Percentiles rank a stretch among this genome's conserved stretches.
Conservation (phyloP, 2,113 vertebrate species). For the Hippocampus guttulatus region DNA sequence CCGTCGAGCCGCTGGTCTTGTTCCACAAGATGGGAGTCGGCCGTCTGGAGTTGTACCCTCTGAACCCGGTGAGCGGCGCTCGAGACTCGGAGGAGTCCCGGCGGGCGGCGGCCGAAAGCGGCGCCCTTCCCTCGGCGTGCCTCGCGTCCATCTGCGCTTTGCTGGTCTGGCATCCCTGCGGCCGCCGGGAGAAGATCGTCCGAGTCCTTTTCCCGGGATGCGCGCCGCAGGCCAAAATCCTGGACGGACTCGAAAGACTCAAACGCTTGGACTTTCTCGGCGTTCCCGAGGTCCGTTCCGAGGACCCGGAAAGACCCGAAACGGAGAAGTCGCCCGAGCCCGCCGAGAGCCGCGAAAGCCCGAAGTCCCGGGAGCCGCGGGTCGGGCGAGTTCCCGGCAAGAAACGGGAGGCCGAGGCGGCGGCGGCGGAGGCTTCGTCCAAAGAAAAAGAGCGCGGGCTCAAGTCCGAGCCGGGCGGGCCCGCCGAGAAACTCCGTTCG, state of each 20-base stretch:
- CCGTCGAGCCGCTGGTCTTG: slow-evolving; percentile 77
- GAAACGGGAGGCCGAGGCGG: slow-evolving; percentile 65
- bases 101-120: slow-evolving; percentile 70
- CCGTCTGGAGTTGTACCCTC: slow-evolving; percentile 84
- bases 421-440: slow-evolving; percentile 22
- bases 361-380: slow-evolving; percentile 71
- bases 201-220: slow-evolving; percentile 87
- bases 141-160: slow-evolving; percentile 82
- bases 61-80: slow-evolving; percentile 79
- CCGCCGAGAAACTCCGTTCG: slow-evolving; percentile 44
- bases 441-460: slow-evolving; percentile 62
- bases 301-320: slow-evolving; percentile 71
- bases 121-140: slow-evolving; percentile 67
- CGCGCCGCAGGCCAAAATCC: slow-evolving; percentile 80
- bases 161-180: slow-evolving; percentile 88
- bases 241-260: slow-evolving; percentile 87
- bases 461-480: slow-evolving; percentile 47
- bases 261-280: slow-evolving; percentile 85
- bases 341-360: slow-evolving; percentile 82
- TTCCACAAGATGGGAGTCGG: slow-evolving; percentile 97
- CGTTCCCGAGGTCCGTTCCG: slow-evolving; percentile 75
- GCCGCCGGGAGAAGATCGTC: slow-evolving; percentile 81
- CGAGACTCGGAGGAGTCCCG: slow-evolving; percentile 74
- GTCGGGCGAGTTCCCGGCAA: slow-evolving; percentile 55
- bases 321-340: slow-evolving; percentile 72